A percentile compares a stretch with the other conserved stretches of the same genome.
phyloP scores from a whole-genome alignment of 2,113 vertebrate species.

The Corythaixoides concolor region DNA sequence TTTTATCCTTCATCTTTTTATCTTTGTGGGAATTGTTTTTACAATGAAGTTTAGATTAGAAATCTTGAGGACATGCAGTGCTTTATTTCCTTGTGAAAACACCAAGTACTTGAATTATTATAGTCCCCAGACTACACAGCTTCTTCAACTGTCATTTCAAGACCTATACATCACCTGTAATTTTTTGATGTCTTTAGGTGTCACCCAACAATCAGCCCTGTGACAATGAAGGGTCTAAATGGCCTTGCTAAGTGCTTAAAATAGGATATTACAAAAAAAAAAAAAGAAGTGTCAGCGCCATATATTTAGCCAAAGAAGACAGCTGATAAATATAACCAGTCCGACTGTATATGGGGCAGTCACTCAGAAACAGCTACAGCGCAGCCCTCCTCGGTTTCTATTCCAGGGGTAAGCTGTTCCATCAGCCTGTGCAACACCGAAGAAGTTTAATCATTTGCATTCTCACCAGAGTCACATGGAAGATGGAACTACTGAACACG shows the following conservation, averaged over 20 bases:
- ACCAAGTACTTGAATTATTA: neutral
- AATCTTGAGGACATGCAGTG: rapidly evolving
- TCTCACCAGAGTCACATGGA: neutral
- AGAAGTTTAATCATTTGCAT: neutral
- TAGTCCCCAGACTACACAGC: neutral
- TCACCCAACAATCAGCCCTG: neutral
- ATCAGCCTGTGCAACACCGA: neutral
- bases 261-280: neutral
- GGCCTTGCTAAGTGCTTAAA: neutral
- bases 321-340: neutral
- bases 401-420: neutral
- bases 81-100: neutral
- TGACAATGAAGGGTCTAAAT: neutral
- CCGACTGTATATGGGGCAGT: neutral
- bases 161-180: neutral
- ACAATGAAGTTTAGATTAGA: neutral
- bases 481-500: too few relatives aligned
- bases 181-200: neutral
- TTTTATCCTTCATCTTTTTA: neutral
- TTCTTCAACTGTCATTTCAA: neutral
- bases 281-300: neutral
- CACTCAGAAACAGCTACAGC: neutral
- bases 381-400: too few relatives aligned
- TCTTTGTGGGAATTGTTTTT: neutral
- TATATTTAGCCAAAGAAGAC: neutral